phyloP scores from a whole-genome alignment of 2,113 vertebrate genomes.

The Centrocercus urophasianus region DNA sequence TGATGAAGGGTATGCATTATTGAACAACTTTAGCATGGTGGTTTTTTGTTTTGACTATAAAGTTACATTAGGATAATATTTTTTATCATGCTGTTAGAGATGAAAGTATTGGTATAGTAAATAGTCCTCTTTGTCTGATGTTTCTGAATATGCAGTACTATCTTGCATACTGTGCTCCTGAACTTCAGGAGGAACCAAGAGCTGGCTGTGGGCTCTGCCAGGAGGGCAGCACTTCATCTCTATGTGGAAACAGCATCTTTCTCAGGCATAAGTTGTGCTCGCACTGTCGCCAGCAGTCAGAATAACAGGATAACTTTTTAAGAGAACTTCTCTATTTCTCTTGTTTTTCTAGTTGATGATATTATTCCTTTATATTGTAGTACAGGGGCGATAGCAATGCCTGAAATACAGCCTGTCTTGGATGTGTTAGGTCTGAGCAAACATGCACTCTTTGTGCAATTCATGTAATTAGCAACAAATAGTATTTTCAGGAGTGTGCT shows the following conservation, averaged over 20 bases:
- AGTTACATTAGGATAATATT: background rate
- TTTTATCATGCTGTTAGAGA: background rate
- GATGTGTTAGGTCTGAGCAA: background rate
- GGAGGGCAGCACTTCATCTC: background rate
- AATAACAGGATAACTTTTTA: background rate
- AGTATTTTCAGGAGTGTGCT: background rate
- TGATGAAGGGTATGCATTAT: background rate
- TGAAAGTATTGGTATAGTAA: constrained; percentile 4
- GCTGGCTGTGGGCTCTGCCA: constrained; percentile 24
- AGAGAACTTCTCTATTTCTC: background rate
- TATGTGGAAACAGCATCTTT: constrained; percentile 7
- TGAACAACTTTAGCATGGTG: background rate
- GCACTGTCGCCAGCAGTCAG: background rate
- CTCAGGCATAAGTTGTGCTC: background rate
- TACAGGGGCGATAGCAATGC: background rate
- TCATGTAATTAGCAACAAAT: background rate
- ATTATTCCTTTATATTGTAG: background rate
- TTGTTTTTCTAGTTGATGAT: background rate
- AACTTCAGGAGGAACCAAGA: background rate
- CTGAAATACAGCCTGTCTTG: background rate
- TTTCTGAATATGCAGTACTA: background rate
- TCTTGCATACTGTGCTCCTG: background rate
- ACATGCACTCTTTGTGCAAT: background rate
- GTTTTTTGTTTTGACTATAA: background rate
- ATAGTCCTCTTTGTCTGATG: constrained; percentile 3